Evolutionary conservation across 2,888 invertebrate species (phyloP), one percentile per base, ranked within the genome.

Genomic region (Polietes domitor): DNA sequence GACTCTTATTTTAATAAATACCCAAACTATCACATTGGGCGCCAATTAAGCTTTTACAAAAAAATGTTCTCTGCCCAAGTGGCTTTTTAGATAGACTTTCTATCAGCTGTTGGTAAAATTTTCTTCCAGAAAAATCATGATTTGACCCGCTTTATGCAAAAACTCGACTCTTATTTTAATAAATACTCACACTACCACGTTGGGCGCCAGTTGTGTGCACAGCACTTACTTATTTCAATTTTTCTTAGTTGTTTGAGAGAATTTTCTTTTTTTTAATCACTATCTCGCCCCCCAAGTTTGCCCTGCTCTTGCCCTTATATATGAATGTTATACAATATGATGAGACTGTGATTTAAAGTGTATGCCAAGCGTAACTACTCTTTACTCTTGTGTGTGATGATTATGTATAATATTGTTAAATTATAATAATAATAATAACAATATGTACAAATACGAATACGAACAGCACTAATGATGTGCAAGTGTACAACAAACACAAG

Each of bases 401-500:
- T 7, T 47, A 5, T 41, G 7, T n/a, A 47, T 47, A 47, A 2
- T 47, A 47, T 47, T 47, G 12, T n/a, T 47, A 47, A 15, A 47
- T 47, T n/a, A 47, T 47, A 47, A 12, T 12, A 41, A 47, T 47
- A 47, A 47, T n/a, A 12, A 47, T 47, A 12, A 7, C n/a, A n/a
- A n/a, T n/a, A n/a, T n/a, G n/a, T n/a, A n/a, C n/a, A n/a, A n/a
- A n/a, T n/a, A n/a, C n/a, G n/a, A 47, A 47, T 47, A 21, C 19
- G 37, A 9, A 43, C n/a, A 65, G 7, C 15, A 41, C 41, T 7
- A 41, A 41, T 47, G 47, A 47, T 47, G 47, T 41, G 19, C 19
- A 41, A 65, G 65, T 41, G 43, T 37, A 68, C 43, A 41, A 68
- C 43, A 68, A 65, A 47, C 47, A 47, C n/a, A 47, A 47, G 47